A percentile compares a stretch with the other conserved stretches of the same genome.
Evolutionary conservation across 1,140 invertebrate genomes (phyloP).

Genomic region (Scaptomyza montana): DNA sequence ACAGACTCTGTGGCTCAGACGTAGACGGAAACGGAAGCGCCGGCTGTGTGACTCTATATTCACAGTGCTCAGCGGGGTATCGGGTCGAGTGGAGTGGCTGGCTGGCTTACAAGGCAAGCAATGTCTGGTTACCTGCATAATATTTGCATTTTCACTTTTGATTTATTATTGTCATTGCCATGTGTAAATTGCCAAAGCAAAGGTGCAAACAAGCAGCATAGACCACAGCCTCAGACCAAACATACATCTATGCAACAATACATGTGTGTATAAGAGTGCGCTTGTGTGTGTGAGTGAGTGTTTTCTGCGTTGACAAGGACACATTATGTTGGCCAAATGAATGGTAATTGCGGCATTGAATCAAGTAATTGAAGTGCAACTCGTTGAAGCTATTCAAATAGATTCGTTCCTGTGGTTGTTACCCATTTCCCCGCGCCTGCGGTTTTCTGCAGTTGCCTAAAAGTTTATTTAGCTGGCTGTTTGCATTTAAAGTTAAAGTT

Average conservation of each 20-base stretch:
- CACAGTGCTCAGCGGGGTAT: slow-evolving; percentile 3
- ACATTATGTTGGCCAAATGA: slow-evolving; percentile 79
- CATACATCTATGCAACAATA: slow-evolving; percentile 22
- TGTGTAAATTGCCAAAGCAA: slow-evolving; percentile 80
- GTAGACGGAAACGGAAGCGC: neutral
- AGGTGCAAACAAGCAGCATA: slow-evolving; percentile 76
- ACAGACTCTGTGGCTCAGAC: slow-evolving; percentile 3
- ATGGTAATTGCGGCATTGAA: slow-evolving; percentile 80
- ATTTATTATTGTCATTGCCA: slow-evolving; percentile 82
- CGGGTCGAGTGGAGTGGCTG: slow-evolving; percentile 46
- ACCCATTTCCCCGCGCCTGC: neutral
- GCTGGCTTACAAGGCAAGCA: slow-evolving; percentile 34
- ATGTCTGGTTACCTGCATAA: slow-evolving; percentile 62
- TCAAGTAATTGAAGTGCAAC: slow-evolving; percentile 81
- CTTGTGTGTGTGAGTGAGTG: slow-evolving; percentile 17
- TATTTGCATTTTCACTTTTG: slow-evolving; percentile 83
- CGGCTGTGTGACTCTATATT: neutral
- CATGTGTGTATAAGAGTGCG: slow-evolving; percentile 1
- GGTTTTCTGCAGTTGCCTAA: slow-evolving; percentile 11
- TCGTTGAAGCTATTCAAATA: slow-evolving; percentile 48
- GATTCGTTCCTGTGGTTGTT: slow-evolving; percentile 28
- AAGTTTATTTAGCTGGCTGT: slow-evolving; percentile 31
- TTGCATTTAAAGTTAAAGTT: slow-evolving; percentile 38
- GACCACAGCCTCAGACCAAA: slow-evolving; percentile 33
- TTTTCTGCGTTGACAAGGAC: slow-evolving; percentile 67